Evolutionary conservation across 2,113 vertebrate genomes (phyloP), one percentile per base, ranked within the genome.

Genomic region (Plotosus lineatus): DNA sequence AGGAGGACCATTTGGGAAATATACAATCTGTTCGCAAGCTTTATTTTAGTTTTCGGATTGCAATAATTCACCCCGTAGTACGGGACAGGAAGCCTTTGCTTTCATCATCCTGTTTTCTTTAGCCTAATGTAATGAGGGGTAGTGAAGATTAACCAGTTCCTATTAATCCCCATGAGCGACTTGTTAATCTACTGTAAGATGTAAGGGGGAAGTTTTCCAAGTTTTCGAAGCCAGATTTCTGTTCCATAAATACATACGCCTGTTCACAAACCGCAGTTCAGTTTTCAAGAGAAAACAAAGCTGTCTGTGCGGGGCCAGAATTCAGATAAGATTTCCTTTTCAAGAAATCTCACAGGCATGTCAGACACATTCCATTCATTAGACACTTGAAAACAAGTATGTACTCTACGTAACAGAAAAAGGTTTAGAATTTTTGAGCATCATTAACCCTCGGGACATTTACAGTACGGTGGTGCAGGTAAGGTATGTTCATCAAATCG

Each of bases 161-260:
- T 51, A 79, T 82, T 76, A 87, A 85, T 85, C 84, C 82, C 69
- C 74, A 66, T 50, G 55, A 81, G 82, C 44, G 53, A 69, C 80
- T 71, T 72, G 58, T 50, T 80, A 83, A 86, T 82, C 85, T 82
- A 82, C 73, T 66, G 46, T 82, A 72, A 46, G 71, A 83, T 17
- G 53, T 46, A 42, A 58, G 58, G 36, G 58, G 44, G 31, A 63
- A 23, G 65, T 75, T 78, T 71, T 60, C 40, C 58, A 23, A 38
- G 50, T 31, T 73, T 77, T 23, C 50, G 26, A 48, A 61, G 42
- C 71, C 60, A 78, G 50, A 60, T 81, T 78, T 69, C 82, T 78
- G 33, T 72, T 82, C 74, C 65, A 81, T 74, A 82, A 83, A 86
- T 84, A 79, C 60, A 77, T 81, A 79, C 80, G 82, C 69, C 72